Conservation (phyloP, 1,140 invertebrate species). For the Drosophila nigromelanica region DNA sequence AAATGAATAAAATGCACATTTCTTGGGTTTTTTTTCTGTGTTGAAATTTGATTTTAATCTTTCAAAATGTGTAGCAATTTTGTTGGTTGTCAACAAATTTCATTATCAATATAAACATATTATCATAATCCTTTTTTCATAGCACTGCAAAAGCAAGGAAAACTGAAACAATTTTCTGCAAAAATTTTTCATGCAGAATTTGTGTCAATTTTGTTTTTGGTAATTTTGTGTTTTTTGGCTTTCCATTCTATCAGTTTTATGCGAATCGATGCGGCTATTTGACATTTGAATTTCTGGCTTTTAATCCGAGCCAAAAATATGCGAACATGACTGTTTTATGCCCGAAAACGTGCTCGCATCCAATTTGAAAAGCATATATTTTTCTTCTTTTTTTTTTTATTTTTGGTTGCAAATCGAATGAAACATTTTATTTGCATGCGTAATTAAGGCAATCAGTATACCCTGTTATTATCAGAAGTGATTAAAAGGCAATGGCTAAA, state of each 20-base stretch:
- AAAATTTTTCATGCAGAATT: slow-evolving; percentile 27
- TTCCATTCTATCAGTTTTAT: slow-evolving; percentile 32
- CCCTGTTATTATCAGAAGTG: too few species aligned
- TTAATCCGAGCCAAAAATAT: slow-evolving; percentile 27
- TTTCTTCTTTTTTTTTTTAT: slow-evolving; percentile 2
- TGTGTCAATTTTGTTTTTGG: slow-evolving; percentile 28
- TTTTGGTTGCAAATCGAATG: slow-evolving; percentile 16
- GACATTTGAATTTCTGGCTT: slow-evolving; percentile 37
- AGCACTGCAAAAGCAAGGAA: slow-evolving; percentile 1
- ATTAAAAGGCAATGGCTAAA: too few species aligned
- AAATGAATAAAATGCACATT: neutral
- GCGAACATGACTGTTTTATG: neutral
- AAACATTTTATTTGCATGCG: slow-evolving; percentile 26
- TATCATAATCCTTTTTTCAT: slow-evolving; percentile 11
- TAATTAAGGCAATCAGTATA: slow-evolving; percentile 12
- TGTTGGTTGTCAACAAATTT: neutral
- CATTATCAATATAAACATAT: slow-evolving; percentile 10
- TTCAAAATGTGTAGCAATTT: neutral
- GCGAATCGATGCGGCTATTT: slow-evolving; percentile 30
- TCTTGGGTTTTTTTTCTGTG: neutral
- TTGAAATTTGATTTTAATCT: slow-evolving; percentile 3
- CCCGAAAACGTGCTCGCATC: neutral
- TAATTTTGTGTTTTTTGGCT: slow-evolving; percentile 55
- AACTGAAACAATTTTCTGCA: slow-evolving; percentile 7
- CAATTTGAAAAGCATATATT: slow-evolving; percentile 1